A percentile compares a stretch with the other conserved stretches of the same genome.
These are phyloP conservation scores for Gerris lacustris DNA, from an alignment of 2,888 invertebrate genomes.

Conservation along the genomic window DNA sequence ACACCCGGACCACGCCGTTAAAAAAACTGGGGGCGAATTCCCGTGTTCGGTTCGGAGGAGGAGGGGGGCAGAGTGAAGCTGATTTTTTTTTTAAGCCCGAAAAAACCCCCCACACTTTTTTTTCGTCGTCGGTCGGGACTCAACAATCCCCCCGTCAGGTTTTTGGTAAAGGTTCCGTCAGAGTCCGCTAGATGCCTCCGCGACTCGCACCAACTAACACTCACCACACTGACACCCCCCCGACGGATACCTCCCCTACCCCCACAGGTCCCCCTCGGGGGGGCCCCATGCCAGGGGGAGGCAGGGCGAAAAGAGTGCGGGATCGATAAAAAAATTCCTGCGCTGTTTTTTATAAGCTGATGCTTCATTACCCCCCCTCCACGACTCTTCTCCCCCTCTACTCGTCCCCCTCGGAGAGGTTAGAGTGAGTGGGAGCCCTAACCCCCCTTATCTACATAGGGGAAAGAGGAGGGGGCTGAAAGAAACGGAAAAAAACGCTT, in stretches of 20 bases:
- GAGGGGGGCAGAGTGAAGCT: background rate
- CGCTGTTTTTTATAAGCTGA: slow-evolving; percentile 33
- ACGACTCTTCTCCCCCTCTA: slow-evolving; percentile 21
- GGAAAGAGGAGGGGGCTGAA: too few relatives aligned
- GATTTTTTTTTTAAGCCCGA: too few relatives aligned
- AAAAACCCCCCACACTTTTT: too few relatives aligned
- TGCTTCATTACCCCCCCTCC: slow-evolving; percentile 29
- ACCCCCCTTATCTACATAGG: background rate
- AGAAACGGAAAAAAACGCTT: too few relatives aligned
- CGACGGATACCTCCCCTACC: slow-evolving; percentile 8
- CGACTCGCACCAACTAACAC: background rate
- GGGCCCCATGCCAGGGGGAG: slow-evolving; percentile 15
- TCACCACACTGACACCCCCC: background rate
- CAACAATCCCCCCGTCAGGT: too few relatives aligned
- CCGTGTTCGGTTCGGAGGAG: background rate
- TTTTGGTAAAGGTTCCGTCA: background rate
- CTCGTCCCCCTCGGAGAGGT: background rate
- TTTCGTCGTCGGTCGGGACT: too few relatives aligned
- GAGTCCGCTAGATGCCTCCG: slow-evolving; percentile 18
- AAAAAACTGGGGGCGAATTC: background rate
- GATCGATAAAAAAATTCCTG: slow-evolving; percentile 35
- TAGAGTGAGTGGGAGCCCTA: background rate
- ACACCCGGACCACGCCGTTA: background rate
- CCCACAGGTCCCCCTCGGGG: slow-evolving; percentile 1
- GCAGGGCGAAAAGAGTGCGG: slow-evolving; percentile 21